These are phyloP conservation scores for Yponomeuta sedellus DNA, from an alignment of 2,888 invertebrate genomes.

Conservation along the genomic window DNA sequence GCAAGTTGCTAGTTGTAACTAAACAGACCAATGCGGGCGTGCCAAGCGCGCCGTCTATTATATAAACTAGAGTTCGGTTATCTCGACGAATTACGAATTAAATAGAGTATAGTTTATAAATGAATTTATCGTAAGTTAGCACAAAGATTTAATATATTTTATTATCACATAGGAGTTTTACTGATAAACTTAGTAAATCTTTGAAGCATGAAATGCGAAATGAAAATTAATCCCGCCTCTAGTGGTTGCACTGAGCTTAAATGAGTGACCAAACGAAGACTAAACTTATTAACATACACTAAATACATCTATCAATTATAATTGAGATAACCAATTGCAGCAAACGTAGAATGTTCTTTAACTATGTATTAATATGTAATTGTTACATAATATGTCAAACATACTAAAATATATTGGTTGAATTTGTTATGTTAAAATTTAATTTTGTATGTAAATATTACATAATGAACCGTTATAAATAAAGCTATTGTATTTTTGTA, in stretches of 20 bases:
- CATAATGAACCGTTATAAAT: not conserved
- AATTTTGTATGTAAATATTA: not conserved
- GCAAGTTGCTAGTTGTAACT: constrained; percentile 33
- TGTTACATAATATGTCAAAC: not conserved
- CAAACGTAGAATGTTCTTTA: not conserved
- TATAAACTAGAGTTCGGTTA: constrained; percentile 57
- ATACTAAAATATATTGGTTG: no score
- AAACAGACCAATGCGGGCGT: constrained; percentile 66
- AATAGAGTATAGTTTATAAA: constrained; percentile 67
- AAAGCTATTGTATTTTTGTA: not conserved
- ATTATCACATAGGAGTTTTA: constrained; percentile 73
- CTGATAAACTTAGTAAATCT: constrained; percentile 70
- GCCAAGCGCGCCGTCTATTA: constrained; percentile 54
- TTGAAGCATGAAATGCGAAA: constrained; percentile 65
- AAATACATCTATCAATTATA: constrained; percentile 7
- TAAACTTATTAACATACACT: constrained; percentile 17
- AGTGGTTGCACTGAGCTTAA: constrained; percentile 52
- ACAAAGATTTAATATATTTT: constrained; percentile 78
- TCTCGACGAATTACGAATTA: constrained; percentile 46
- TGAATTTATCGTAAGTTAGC: constrained; percentile 76
- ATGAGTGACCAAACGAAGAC: constrained; percentile 31
- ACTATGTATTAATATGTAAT: not conserved
- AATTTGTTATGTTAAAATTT: not conserved
- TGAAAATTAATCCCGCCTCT: constrained; percentile 46
- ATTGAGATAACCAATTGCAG: not conserved